These are phyloP conservation scores for Mantis religiosa DNA, from an alignment of 2,888 invertebrate genomes.

Conservation along the genomic window DNA sequence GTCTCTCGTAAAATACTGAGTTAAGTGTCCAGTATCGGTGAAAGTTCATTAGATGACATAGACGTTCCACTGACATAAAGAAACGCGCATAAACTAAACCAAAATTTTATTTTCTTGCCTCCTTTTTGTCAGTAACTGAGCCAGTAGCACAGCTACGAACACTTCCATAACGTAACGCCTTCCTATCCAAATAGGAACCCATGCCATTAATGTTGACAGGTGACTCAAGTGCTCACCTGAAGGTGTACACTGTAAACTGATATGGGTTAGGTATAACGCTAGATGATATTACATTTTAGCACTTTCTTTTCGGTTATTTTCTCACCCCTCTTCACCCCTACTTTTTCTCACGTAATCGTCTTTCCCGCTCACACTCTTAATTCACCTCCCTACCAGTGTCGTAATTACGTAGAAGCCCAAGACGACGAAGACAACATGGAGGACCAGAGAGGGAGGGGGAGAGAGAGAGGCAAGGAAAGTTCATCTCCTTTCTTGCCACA, in stretches of 20 bases:
- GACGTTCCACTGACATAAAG: too few relatives aligned
- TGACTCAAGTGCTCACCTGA: neutral
- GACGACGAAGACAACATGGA: neutral
- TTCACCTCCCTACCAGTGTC: neutral
- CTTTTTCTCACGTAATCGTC: slow-evolving; percentile 7
- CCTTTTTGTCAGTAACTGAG: too few relatives aligned
- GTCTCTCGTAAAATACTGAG: too few relatives aligned
- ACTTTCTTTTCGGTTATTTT: neutral
- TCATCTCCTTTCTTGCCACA: neutral
- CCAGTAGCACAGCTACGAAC: too few relatives aligned
- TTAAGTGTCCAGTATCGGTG: too few relatives aligned
- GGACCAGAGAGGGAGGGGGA: neutral
- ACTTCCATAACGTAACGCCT: too few relatives aligned
- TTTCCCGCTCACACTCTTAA: neutral
- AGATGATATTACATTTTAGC: neutral
- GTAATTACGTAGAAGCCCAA: neutral
- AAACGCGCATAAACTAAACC: too few relatives aligned
- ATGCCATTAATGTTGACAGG: neutral
- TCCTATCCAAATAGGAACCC: too few relatives aligned
- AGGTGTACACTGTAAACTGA: neutral
- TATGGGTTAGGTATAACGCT: too few relatives aligned
- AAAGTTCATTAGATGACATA: too few relatives aligned
- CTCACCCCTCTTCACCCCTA: neutral
- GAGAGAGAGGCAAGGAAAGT: neutral
- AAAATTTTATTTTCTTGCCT: too few relatives aligned